Evolutionary conservation across 1,140 invertebrate genomes (phyloP).

Genomic region (Aphidius gifuensis): DNA sequence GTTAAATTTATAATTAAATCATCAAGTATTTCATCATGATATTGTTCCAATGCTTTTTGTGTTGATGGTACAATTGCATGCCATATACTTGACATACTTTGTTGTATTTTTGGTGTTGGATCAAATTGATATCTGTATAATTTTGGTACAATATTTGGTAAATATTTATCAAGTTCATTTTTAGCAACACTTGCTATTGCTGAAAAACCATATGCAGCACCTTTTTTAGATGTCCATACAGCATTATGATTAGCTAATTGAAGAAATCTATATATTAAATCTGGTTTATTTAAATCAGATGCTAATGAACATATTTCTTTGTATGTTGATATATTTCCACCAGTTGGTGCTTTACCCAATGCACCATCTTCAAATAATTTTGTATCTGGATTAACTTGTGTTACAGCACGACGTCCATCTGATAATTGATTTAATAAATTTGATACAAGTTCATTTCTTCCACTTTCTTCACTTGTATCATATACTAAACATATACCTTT

Average conservation of each 20-base stretch:
- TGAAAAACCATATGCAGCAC: constrained; percentile 88
- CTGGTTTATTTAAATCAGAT: constrained; percentile 89
- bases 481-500: constrained; percentile 88
- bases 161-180: constrained; percentile 74
- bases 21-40: constrained; percentile 80
- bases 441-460: constrained; percentile 70
- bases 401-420: constrained; percentile 68
- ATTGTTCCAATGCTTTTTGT: constrained; percentile 81
- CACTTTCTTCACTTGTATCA: constrained; percentile 70
- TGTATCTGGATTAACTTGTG: constrained; percentile 76
- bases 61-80: constrained; percentile 81
- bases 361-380: constrained; percentile 86
- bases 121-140: constrained; percentile 89
- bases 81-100: constrained; percentile 91
- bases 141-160: constrained; percentile 83
- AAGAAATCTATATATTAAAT: constrained; percentile 94
- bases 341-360: constrained; percentile 79
- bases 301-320: constrained; percentile 91
- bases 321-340: constrained; percentile 84
- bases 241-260: constrained; percentile 91
- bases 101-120: constrained; percentile 85
- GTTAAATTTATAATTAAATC: constrained; percentile 81
- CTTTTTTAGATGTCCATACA: constrained; percentile 90
- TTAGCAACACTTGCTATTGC: constrained; percentile 78
- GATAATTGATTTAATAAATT: constrained; percentile 79